A percentile compares a stretch with the other conserved stretches of the same genome.
phyloP scores from a whole-genome alignment of 2,888 invertebrate genomes.

The Scaptomyza tumidula region DNA sequence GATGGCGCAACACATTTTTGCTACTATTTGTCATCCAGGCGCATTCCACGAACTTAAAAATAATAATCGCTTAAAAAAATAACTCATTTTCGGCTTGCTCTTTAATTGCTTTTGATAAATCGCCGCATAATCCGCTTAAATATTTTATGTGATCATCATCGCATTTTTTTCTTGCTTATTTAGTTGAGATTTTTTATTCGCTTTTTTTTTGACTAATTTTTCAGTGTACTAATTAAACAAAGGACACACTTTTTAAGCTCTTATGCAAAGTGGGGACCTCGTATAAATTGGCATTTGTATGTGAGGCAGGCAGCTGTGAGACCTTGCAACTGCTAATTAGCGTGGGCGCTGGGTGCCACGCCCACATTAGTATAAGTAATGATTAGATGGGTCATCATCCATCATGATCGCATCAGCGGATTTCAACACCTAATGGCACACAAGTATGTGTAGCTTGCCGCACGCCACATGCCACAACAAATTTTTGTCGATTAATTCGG shows the following conservation, averaged over 20 bases:
- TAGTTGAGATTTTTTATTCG: conserved; percentile 9
- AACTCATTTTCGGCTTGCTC: conserved; percentile 57
- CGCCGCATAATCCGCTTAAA: conserved; percentile 78
- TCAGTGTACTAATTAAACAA: conserved; percentile 75
- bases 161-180: conserved; percentile 32
- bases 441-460: conserved; percentile 6
- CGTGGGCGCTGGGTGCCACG: conserved; percentile 48
- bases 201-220: conserved; percentile 60
- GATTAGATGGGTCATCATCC: conserved; percentile 34
- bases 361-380: conserved; percentile 35
- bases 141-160: conserved; percentile 56
- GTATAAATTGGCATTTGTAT: conserved; percentile 67
- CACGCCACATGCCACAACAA: conserved; percentile 62
- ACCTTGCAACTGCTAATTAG: conserved; percentile 56
- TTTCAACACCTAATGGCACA: conserved; percentile 43
- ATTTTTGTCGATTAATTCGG: conserved; percentile 65
- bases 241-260: conserved; percentile 68
- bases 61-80: conserved; percentile 46
- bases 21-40: conserved; percentile 73
- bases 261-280: conserved; percentile 51
- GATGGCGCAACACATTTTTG: conserved; percentile 73
- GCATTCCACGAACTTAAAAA: conserved; percentile 65
- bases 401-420: conserved; percentile 40
- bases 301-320: conserved; percentile 14
- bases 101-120: conserved; percentile 79